phyloP scores from a whole-genome alignment of 1,140 invertebrate species.

The Drosophila bocqueti region DNA sequence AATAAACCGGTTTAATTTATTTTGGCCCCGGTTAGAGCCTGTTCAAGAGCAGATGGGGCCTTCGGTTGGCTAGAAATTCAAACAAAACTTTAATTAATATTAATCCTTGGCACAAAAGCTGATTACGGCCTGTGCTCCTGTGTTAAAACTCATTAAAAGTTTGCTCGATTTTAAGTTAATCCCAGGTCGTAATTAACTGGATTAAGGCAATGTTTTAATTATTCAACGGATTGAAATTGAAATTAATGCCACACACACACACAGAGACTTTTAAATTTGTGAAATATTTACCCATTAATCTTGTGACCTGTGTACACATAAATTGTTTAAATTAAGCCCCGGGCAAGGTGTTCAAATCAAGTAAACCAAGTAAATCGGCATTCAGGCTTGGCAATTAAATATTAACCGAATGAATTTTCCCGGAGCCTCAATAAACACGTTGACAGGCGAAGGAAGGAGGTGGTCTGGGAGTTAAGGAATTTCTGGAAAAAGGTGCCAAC shows the following conservation, averaged over 20 bases:
- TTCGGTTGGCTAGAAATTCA: slow-evolving; percentile 41
- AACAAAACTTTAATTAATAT: slow-evolving; percentile 79
- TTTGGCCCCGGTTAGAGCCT: neutral
- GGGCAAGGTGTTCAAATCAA: neutral
- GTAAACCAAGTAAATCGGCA: slow-evolving; percentile 7
- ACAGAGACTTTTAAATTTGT: slow-evolving; percentile 9
- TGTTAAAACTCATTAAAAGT: slow-evolving; percentile 68
- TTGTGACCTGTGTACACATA: neutral
- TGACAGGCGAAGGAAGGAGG: slow-evolving; percentile 1
- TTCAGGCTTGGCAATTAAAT: slow-evolving; percentile 62
- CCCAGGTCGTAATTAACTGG: slow-evolving; percentile 46
- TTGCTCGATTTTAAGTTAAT: slow-evolving; percentile 38
- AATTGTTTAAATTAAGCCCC: slow-evolving; percentile 5
- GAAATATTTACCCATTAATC: slow-evolving; percentile 31
- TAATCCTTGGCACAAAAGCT: slow-evolving; percentile 46
- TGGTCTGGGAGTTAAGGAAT: slow-evolving; percentile 5
- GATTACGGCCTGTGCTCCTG: slow-evolving; percentile 41
- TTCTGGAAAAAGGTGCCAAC: slow-evolving; percentile 56
- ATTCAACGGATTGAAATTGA: slow-evolving; percentile 24
- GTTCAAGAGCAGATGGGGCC: slow-evolving; percentile 9
- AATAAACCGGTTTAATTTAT: slow-evolving; percentile 30
- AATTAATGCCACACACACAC: slow-evolving; percentile 9
- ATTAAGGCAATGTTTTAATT: slow-evolving; percentile 22
- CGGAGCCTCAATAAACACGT: slow-evolving; percentile 61
- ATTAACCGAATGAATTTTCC: slow-evolving; percentile 60